Evolutionary conservation across 2,888 invertebrate genomes (phyloP).

Genomic region (Plutella xylostella): DNA sequence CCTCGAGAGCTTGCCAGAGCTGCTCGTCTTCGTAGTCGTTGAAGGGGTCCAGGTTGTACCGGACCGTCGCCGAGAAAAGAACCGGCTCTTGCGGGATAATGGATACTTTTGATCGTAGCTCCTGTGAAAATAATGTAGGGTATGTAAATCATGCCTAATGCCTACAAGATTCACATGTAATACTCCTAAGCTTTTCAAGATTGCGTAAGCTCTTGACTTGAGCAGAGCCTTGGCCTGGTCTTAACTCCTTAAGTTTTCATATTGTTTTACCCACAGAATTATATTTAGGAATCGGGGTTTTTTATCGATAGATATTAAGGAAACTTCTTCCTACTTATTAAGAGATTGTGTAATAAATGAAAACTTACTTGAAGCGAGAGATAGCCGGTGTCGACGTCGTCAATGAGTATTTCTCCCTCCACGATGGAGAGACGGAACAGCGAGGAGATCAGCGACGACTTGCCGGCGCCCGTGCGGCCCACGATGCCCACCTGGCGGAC

Average conservation of each 20-base stretch:
- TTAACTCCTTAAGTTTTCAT: too few relatives aligned
- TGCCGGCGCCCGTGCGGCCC: slow-evolving; percentile 88
- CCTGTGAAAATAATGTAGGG: slow-evolving; percentile 56
- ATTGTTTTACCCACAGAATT: too few relatives aligned
- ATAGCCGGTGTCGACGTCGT: slow-evolving; percentile 67
- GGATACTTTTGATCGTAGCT: slow-evolving; percentile 74
- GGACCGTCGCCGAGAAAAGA: slow-evolving; percentile 77
- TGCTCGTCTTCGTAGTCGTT: slow-evolving; percentile 75
- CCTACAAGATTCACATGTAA: too few relatives aligned
- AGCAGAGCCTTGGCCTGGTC: too few relatives aligned
- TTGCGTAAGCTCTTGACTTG: too few relatives aligned
- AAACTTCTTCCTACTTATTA: background rate
- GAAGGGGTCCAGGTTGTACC: slow-evolving; percentile 82
- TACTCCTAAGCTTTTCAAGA: too few relatives aligned
- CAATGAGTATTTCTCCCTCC: slow-evolving; percentile 78
- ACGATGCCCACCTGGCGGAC: slow-evolving; percentile 79
- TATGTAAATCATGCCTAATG: background rate
- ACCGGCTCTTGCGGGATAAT: slow-evolving; percentile 85
- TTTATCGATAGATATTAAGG: too few relatives aligned
- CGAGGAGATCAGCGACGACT: slow-evolving; percentile 82
- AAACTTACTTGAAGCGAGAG: slow-evolving; percentile 41
- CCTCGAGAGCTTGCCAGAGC: slow-evolving; percentile 79
- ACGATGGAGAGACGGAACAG: slow-evolving; percentile 81
- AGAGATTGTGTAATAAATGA: background rate
- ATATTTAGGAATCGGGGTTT: too few relatives aligned